Percentiles rank a stretch among this genome's conserved stretches.
These are phyloP conservation scores for Limenitis arthemis DNA, from an alignment of 2,888 invertebrate species.

Conservation along the genomic window DNA sequence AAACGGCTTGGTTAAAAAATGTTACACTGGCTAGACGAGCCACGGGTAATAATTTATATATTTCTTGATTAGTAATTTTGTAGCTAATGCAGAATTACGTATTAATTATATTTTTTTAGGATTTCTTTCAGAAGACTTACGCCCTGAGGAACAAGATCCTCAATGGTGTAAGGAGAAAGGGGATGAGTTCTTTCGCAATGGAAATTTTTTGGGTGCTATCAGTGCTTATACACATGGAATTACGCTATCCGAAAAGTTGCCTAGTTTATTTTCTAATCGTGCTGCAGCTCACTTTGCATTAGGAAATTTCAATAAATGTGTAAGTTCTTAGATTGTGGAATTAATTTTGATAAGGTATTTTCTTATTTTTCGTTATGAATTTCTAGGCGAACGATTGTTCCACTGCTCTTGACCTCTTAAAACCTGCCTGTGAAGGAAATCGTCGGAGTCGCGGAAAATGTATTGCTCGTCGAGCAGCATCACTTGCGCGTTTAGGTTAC, in stretches of 20 bases:
- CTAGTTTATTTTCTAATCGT: conserved; percentile 82
- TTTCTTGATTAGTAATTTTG: background rate
- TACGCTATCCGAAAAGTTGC: conserved; percentile 78
- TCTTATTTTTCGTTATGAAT: background rate
- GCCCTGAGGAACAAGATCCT: conserved; percentile 87
- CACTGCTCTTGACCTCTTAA: conserved; percentile 81
- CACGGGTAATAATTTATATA: conserved; percentile 41
- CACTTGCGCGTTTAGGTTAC: conserved; percentile 78
- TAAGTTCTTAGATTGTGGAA: conserved; percentile 33
- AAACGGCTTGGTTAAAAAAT: conserved; percentile 86
- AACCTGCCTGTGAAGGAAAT: conserved; percentile 81
- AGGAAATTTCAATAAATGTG: conserved; percentile 81
- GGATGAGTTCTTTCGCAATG: conserved; percentile 80
- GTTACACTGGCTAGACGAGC: conserved; percentile 80
- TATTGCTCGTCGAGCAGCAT: conserved; percentile 81
- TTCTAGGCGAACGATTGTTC: conserved; percentile 69
- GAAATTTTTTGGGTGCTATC: conserved; percentile 84
- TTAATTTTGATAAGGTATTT: background rate
- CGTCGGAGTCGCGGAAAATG: conserved; percentile 79
- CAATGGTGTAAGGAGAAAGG: conserved; percentile 88
- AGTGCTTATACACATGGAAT: conserved; percentile 88
- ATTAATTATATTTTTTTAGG: conserved; percentile 48
- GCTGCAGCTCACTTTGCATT: conserved; percentile 85
- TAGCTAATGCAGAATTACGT: background rate
- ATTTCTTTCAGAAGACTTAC: conserved; percentile 79